phyloP scores from a whole-genome alignment of 2,113 vertebrate genomes.

The Macroglossus sobrinus region DNA sequence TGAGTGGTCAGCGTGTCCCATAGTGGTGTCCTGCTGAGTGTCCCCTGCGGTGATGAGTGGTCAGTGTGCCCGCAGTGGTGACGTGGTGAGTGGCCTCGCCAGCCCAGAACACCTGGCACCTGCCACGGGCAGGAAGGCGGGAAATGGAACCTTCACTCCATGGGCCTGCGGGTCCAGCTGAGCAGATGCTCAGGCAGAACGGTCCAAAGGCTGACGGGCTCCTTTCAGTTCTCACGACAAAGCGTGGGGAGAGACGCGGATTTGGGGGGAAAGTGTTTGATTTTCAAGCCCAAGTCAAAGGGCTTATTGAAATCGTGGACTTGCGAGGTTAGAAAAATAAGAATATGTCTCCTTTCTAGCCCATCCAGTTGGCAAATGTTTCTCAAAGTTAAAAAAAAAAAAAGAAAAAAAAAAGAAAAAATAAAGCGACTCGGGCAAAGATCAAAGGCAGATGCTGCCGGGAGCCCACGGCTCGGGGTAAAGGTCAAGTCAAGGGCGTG shows the following conservation, averaged over 20 bases:
- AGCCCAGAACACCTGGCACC: neutral
- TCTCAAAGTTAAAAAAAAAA: neutral
- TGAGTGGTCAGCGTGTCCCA: too few species aligned
- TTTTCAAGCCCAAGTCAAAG: slow-evolving; percentile 7
- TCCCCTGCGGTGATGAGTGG: too few species aligned
- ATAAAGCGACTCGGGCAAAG: neutral
- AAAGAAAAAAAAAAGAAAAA: neutral
- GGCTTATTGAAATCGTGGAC: neutral
- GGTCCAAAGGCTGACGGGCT: rapidly evolving
- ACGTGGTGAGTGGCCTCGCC: neutral
- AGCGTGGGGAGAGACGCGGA: neutral
- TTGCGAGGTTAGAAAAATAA: neutral
- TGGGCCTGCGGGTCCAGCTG: rapidly evolving
- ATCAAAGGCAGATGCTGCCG: neutral
- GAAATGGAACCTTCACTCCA: rapidly evolving
- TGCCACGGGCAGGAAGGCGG: rapidly evolving
- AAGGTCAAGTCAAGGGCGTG: neutral
- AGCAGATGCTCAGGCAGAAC: neutral
- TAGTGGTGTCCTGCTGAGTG: too few species aligned
- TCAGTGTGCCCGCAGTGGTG: too few species aligned
- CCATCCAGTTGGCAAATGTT: neutral
- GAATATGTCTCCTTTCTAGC: neutral
- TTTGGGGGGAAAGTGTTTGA: neutral
- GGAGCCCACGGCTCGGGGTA: neutral
- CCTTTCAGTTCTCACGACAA: too few species aligned